These are phyloP conservation scores for Siniperca obscura DNA, from an alignment of 2,797 vertebrate species.

Conservation along the genomic window DNA sequence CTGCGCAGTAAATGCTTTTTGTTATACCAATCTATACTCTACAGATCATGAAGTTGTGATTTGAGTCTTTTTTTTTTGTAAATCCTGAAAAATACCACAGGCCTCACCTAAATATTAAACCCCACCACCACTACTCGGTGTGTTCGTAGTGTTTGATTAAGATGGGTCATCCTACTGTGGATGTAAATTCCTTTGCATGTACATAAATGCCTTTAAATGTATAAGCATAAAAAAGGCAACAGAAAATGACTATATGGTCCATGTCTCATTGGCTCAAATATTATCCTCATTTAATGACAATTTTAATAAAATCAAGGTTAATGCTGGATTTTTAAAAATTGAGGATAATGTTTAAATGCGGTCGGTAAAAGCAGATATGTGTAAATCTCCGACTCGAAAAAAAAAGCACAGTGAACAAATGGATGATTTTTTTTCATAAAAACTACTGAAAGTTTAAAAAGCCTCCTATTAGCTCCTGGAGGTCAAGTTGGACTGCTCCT, in stretches of 20 bases:
- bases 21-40: constrained; percentile 64
- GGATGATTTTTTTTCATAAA: constrained; percentile 9
- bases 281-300: constrained; percentile 14
- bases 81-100: constrained; percentile 69
- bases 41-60: constrained; percentile 51
- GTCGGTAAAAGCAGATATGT: constrained; percentile 45
- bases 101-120: constrained; percentile 59
- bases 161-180: constrained; percentile 13
- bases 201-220: constrained; percentile 16
- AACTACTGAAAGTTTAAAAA: constrained; percentile 33
- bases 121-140: constrained; percentile 15
- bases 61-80: constrained; percentile 40
- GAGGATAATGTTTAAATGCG: constrained; percentile 25
- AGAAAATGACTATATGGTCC: constrained; percentile 38
- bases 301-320: background rate
- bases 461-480: background rate
- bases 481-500: background rate
- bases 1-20: constrained; percentile 72
- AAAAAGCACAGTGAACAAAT: constrained; percentile 17
- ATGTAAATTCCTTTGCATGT: constrained; percentile 12
- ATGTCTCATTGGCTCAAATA: constrained; percentile 39
- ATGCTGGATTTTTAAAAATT: constrained; percentile 13
- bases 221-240: constrained; percentile 37
- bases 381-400: background rate
- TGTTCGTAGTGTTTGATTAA: constrained; percentile 30